Evolutionary conservation across 2,888 invertebrate species (phyloP).

Genomic region (Limenitis camilla): DNA sequence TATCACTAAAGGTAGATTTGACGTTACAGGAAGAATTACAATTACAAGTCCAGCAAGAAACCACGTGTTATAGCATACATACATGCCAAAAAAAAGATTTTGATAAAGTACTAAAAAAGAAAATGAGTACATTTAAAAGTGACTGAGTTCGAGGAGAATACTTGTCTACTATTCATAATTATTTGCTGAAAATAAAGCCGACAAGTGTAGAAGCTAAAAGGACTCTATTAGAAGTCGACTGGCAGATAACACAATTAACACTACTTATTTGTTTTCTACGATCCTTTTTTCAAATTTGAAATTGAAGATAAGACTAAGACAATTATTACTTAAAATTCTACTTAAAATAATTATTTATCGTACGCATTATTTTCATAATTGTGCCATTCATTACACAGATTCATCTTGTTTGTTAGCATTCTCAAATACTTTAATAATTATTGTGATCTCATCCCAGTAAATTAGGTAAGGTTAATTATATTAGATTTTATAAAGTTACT

Average conservation of each 20-base stretch:
- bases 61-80: not conserved
- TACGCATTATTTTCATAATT: not conserved
- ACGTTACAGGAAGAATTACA: no score
- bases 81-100: not conserved
- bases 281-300: not conserved
- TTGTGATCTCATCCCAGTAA: no score
- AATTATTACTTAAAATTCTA: not conserved
- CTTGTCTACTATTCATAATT: constrained; percentile 1
- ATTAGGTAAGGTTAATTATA: no score
- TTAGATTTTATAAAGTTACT: no score
- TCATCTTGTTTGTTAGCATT: no score
- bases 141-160: constrained; percentile 1
- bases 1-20: not conserved
- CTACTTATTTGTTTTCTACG: not conserved
- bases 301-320: not conserved
- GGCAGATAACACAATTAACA: constrained; percentile 6
- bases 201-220: constrained; percentile 16
- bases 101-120: constrained; percentile 1
- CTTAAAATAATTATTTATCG: not conserved
- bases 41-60: no score
- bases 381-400: no score
- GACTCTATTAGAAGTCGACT: constrained; percentile 3
- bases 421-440: no score
- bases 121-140: not conserved
- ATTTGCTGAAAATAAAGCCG: constrained; percentile 2